These are phyloP conservation scores for Prietella phreatophila DNA, from an alignment of 2,113 vertebrate species.

Conservation along the genomic window DNA sequence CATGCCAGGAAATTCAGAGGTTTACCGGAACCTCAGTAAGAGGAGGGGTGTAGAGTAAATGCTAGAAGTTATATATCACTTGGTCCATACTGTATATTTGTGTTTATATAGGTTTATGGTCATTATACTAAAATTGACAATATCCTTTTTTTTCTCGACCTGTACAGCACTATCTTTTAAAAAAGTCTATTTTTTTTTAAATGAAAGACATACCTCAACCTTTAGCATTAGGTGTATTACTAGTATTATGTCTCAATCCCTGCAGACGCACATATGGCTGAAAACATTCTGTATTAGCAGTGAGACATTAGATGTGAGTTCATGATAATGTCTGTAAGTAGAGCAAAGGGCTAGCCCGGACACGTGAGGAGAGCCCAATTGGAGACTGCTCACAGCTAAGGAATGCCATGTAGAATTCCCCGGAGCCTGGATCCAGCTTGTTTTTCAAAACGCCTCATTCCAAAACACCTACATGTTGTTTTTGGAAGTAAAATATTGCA, in stretches of 20 bases:
- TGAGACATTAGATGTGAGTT: slow-evolving; percentile 20
- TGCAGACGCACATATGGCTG: neutral
- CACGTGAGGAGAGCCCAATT: slow-evolving; percentile 61
- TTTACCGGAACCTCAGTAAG: neutral
- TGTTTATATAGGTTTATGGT: neutral
- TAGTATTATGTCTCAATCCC: neutral
- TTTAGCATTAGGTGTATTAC: neutral
- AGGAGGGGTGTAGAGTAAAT: neutral
- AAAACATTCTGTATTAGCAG: neutral
- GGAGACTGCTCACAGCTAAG: slow-evolving; percentile 56
- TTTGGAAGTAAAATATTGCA: neutral
- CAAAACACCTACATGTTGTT: slow-evolving; percentile 29
- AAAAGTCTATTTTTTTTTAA: neutral
- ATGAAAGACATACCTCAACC: neutral
- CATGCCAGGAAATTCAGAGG: neutral
- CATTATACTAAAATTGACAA: neutral
- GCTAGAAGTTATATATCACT: neutral
- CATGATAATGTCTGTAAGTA: slow-evolving; percentile 51
- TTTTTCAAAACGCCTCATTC: slow-evolving; percentile 18
- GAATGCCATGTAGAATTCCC: slow-evolving; percentile 65
- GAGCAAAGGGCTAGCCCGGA: slow-evolving; percentile 55
- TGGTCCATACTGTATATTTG: neutral
- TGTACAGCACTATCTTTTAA: neutral
- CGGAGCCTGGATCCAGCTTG: slow-evolving; percentile 28
- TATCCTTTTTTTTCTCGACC: neutral